phyloP scores from a whole-genome alignment of 2,797 vertebrate species.

The Diplodus sargus region DNA sequence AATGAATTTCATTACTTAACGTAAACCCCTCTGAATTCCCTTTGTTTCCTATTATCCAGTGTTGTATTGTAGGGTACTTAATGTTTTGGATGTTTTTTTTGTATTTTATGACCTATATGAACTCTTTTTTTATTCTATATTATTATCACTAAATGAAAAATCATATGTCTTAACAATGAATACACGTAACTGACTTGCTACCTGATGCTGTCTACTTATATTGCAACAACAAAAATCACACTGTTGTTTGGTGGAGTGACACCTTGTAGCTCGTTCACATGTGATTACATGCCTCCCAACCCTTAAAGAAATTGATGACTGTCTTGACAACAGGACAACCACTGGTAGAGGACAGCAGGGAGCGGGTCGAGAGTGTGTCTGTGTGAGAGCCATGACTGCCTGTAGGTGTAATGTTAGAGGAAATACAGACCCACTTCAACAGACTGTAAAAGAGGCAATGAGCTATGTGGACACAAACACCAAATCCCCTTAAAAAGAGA shows the following conservation, averaged over 20 bases:
- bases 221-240: background rate
- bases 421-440: background rate
- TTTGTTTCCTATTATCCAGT: no score
- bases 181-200: background rate
- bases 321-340: background rate
- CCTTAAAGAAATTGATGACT: constrained; percentile 35
- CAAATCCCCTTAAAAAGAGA: background rate
- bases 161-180: background rate
- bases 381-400: background rate
- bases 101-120: no score
- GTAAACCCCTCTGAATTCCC: no score
- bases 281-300: background rate
- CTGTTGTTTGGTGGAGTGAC: background rate
- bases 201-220: background rate
- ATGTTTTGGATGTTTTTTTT: no score
- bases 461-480: background rate
- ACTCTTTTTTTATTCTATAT: background rate
- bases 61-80: no score
- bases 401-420: background rate
- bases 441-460: background rate
- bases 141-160: background rate
- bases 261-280: background rate
- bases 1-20: no score
- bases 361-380: background rate
- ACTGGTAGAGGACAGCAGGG: background rate